Base-by-base conservation (phyloP, 2,888 invertebrate genomes). In the Anaspis maculata region DNA sequence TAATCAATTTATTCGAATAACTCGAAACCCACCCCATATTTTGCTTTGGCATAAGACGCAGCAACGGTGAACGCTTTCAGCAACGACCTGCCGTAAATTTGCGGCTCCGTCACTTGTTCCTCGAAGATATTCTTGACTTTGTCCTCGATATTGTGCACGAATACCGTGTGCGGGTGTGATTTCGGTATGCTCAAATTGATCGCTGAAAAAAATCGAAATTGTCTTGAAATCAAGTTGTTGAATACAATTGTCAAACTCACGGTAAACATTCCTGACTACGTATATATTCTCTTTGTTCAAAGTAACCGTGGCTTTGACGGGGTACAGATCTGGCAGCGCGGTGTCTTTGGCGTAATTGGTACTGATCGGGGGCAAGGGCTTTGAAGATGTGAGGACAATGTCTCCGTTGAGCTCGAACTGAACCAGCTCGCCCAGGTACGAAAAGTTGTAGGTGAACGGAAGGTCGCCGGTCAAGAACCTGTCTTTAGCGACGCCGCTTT, bases 61-160 rank as follows among this genome's bases (percentile, higher is more conserved):
- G 87, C 85, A 14, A 77, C 76, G 14, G 78, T 75, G 64, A 85
- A 91, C 22, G 79, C 75, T 60, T 83, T 84, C 15, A 86, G 63
- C 38, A 89, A 56, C 2, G 80, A 76, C 27, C 83, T 69, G 10
- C 82, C 80, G 2, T 76, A 61, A 33, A 83, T 74, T 62, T 89
- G 88, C 3, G 67, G 57, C 19, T 74, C 68, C 2, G 76, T 77
- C 0, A 84, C 80, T 10, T 75, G 72, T 3, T 77, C 73, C 51
- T 79, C 82, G 53, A 74, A 81, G 16, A 81, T 45, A 61, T 87
- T 87, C 48, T 62, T 68, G 1, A 84, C 79, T 57, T 73, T 67
- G 13, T 74, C 73, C 13, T 64, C 62, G 54, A 85, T 75, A 54
- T 74, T 81, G 52, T 79, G 73, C n/a, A 83, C 62, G 59, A 88